These are phyloP conservation scores for Nyleta sp. DNA, from an alignment of 2,888 invertebrate species.

Conservation along the genomic window DNA sequence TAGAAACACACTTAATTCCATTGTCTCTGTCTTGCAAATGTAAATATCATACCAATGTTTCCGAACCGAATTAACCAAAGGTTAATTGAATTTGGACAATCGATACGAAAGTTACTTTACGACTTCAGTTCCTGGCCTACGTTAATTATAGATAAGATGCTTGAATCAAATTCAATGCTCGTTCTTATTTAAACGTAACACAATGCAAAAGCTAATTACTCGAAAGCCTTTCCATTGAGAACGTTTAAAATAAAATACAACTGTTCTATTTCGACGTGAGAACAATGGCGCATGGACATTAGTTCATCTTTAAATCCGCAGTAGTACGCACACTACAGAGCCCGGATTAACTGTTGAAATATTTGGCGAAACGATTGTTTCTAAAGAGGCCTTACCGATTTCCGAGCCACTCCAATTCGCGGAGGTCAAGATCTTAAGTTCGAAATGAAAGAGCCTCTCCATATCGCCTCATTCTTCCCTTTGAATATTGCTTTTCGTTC, in stretches of 20 bases:
- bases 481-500: slow-evolving; percentile 53
- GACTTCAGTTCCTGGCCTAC: too few relatives aligned
- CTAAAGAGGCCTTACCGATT: slow-evolving; percentile 64
- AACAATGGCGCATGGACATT: slow-evolving; percentile 43
- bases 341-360: slow-evolving; percentile 65
- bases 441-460: slow-evolving; percentile 71
- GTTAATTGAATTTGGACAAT: too few relatives aligned
- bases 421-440: slow-evolving; percentile 72
- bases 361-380: slow-evolving; percentile 77
- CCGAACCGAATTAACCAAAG: too few relatives aligned
- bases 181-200: slow-evolving; percentile 1
- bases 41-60: too few relatives aligned
- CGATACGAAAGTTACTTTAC: neutral
- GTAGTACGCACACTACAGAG: slow-evolving; percentile 34
- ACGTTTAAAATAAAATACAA: slow-evolving; percentile 38
- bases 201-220: slow-evolving; percentile 31
- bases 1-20: too few relatives aligned
- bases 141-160: neutral
- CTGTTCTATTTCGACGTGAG: slow-evolving; percentile 22
- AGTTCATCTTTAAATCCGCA: slow-evolving; percentile 43
- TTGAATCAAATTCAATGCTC: slow-evolving; percentile 8
- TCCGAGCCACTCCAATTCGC: slow-evolving; percentile 65
- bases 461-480: slow-evolving; percentile 52
- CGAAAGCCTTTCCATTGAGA: slow-evolving; percentile 12
- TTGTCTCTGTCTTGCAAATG: too few relatives aligned